Conservation (phyloP, 1,140 invertebrate species). For the Drosophila rufa region DNA sequence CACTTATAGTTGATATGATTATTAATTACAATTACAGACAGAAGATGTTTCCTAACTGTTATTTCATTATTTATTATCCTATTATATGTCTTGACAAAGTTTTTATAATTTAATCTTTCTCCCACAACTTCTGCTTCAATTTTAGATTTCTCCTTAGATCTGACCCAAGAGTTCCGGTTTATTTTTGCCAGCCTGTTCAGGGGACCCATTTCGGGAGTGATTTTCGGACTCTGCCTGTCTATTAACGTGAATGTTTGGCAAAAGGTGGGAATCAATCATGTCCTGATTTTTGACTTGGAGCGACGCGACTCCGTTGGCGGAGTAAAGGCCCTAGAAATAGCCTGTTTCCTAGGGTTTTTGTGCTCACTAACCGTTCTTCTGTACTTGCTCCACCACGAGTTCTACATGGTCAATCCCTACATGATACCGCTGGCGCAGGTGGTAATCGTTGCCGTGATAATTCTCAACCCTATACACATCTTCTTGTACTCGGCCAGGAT, state of each 20-base stretch:
- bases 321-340: conserved; percentile 89
- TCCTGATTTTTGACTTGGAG: conserved; percentile 92
- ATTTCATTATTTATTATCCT: too few species aligned
- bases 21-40: too few species aligned
- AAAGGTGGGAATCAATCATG: conserved; percentile 91
- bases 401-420: conserved; percentile 86
- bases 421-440: conserved; percentile 87
- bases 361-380: conserved; percentile 87
- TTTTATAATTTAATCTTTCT: too few species aligned
- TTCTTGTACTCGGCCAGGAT: conserved; percentile 83
- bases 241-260: conserved; percentile 91
- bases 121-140: not conserved
- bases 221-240: conserved; percentile 89
- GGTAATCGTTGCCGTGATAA: conserved; percentile 86
- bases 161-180: not conserved
- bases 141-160: conserved; percentile 51
- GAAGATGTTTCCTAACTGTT: too few species aligned
- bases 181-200: conserved; percentile 86
- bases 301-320: conserved; percentile 89
- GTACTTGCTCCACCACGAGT: conserved; percentile 86
- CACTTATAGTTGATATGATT: too few species aligned
- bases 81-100: too few species aligned
- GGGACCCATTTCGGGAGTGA: conserved; percentile 88
- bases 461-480: conserved; percentile 89
- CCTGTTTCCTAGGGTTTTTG: conserved; percentile 88